Percentiles rank a stretch among this genome's conserved stretches.
Conservation (phyloP, 2,113 vertebrate species). For the Turdus rufiventris region DNA sequence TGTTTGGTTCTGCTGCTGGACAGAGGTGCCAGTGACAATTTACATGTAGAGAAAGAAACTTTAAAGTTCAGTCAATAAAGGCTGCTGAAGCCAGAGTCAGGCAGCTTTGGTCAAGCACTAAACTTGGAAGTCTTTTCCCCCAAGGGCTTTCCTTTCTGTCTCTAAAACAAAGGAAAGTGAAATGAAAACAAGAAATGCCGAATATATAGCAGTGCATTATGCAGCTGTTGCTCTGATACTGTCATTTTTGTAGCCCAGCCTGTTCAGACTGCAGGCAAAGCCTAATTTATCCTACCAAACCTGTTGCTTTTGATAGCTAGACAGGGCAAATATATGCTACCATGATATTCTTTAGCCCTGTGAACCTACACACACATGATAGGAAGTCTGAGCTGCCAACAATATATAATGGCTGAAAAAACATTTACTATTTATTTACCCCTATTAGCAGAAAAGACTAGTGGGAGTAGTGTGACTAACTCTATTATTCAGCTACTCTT, state of each 20-base stretch:
- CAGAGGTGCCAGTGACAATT: neutral
- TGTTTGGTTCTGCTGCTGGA: neutral
- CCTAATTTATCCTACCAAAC: neutral
- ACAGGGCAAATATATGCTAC: neutral
- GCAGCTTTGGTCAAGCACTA: conserved; percentile 23
- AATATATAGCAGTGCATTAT: neutral
- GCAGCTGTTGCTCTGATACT: neutral
- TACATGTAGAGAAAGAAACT: neutral
- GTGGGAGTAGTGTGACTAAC: neutral
- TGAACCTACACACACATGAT: neutral
- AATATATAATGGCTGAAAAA: neutral
- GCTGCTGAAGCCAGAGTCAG: neutral
- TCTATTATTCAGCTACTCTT: neutral
- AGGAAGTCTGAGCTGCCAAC: neutral
- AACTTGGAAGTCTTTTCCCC: neutral
- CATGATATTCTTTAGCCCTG: neutral
- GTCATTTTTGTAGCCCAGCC: neutral
- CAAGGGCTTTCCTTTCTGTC: neutral
- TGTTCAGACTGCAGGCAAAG: neutral
- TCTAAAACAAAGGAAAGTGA: conserved; percentile 51
- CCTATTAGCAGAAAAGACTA: neutral
- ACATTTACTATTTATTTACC: neutral
- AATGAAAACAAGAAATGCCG: conserved; percentile 38
- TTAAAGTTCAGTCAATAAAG: neutral
- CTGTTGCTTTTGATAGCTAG: neutral